Conservation (phyloP, 1,140 invertebrate species). For the Temnothorax nylanderi region DNA sequence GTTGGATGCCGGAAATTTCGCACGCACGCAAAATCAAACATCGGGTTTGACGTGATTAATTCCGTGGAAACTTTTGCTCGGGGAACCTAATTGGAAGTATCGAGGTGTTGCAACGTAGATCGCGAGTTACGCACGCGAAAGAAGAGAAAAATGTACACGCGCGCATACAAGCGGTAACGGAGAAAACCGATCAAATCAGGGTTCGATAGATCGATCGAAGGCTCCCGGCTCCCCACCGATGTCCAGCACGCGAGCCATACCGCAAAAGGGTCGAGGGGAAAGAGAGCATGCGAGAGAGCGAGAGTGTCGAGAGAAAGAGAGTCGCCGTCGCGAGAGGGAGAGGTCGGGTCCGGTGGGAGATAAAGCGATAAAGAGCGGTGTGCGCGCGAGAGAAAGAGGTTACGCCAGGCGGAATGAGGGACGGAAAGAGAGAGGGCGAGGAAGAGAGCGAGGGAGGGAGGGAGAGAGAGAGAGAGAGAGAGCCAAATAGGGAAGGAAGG, state of each 20-base stretch:
- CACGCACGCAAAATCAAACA: slow-evolving; percentile 2
- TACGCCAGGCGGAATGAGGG: slow-evolving; percentile 73
- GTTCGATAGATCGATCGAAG: slow-evolving; percentile 75
- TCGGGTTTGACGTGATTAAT: slow-evolving; percentile 45
- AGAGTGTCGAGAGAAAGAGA: slow-evolving; percentile 51
- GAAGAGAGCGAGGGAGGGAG: slow-evolving; percentile 16
- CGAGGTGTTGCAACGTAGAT: slow-evolving; percentile 49
- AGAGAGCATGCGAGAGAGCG: slow-evolving; percentile 64
- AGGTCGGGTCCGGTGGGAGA: slow-evolving; percentile 73
- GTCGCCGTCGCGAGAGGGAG: slow-evolving; percentile 61
- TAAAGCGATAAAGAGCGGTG: slow-evolving; percentile 75
- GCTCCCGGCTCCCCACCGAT: slow-evolving; percentile 61
- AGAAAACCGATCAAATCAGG: slow-evolving; percentile 63
- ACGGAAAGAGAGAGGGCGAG: slow-evolving; percentile 63
- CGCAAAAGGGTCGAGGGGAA: slow-evolving; percentile 75
- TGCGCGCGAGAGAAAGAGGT: slow-evolving; percentile 67
- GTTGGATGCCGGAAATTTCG: slow-evolving; percentile 14
- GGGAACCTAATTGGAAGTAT: slow-evolving; percentile 31
- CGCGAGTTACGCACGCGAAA: slow-evolving; percentile 33
- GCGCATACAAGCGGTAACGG: background rate
- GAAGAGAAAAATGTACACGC: slow-evolving; percentile 47
- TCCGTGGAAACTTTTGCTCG: slow-evolving; percentile 31
- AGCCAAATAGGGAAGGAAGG: slow-evolving; percentile 60
- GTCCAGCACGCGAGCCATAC: slow-evolving; percentile 76
- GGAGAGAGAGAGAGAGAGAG: slow-evolving; percentile 57